Percentiles rank a stretch among this genome's conserved stretches.
Conservation (phyloP, 2,113 vertebrate species). For the Planiliza haematocheilus region DNA sequence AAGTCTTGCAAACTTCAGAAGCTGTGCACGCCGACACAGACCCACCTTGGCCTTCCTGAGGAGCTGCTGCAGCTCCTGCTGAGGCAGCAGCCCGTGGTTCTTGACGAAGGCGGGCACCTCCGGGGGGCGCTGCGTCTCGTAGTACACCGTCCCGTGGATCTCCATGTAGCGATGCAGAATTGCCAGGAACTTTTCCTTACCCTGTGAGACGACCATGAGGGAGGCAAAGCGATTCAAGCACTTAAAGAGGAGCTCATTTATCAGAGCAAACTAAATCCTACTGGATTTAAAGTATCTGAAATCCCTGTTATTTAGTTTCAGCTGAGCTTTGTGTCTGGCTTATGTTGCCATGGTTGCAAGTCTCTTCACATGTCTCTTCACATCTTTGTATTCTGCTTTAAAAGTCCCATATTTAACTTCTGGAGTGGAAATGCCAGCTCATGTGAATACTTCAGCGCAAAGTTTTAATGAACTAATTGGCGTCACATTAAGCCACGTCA, state of each 20-base stretch:
- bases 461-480: no score
- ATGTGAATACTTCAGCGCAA: no score
- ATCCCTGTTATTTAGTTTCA: no score
- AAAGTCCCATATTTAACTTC: no score
- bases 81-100: constrained; percentile 95
- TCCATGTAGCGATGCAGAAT: constrained; percentile 96
- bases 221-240: neutral
- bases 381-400: no score
- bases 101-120: constrained; percentile 95
- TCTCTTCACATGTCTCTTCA: no score
- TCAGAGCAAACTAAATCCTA: no score
- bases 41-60: constrained; percentile 92
- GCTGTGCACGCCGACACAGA: neutral
- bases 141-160: constrained; percentile 96
- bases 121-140: constrained; percentile 92
- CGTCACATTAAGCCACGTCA: no score
- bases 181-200: constrained; percentile 92
- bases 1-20: neutral
- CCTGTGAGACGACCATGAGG: constrained; percentile 74
- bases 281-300: no score
- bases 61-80: constrained; percentile 96
- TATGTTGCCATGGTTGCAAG: neutral
- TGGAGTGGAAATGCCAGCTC: no score
- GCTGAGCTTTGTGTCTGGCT: neutral
- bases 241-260: neutral